A percentile compares a stretch with the other conserved stretches of the same genome.
Conservation (phyloP, 2,888 invertebrate species). For the Bellardia bayeri region DNA sequence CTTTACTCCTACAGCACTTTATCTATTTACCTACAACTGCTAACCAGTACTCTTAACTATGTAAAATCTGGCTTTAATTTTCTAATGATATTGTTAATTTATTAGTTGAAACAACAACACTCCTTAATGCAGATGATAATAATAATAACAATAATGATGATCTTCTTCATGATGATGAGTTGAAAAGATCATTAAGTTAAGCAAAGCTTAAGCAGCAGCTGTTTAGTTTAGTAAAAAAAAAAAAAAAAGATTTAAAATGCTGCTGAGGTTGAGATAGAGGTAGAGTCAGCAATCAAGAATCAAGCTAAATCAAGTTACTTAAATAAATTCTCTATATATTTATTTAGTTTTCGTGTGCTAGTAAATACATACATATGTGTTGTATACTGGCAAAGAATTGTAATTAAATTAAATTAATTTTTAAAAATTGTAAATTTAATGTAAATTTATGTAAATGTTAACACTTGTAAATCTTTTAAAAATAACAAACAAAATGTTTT, state of each 20-base stretch:
- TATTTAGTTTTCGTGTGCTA: slow-evolving; percentile 6
- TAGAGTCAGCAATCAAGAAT: not conserved
- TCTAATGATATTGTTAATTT: slow-evolving; percentile 41
- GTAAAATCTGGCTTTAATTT: not conserved
- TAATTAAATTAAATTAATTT: slow-evolving; percentile 73
- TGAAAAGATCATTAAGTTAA: slow-evolving; percentile 47
- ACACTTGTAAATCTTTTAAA: slow-evolving; percentile 60
- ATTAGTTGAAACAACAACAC: slow-evolving; percentile 43
- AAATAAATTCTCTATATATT: slow-evolving; percentile 29
- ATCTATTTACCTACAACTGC: no score
- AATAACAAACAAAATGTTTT: slow-evolving; percentile 52
- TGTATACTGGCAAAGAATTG: not conserved
- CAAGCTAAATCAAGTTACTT: slow-evolving; percentile 12
- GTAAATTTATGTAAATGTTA: slow-evolving; percentile 70
- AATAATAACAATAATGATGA: slow-evolving; percentile 37
- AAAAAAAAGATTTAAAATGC: not conserved
- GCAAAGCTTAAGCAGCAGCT: slow-evolving; percentile 26
- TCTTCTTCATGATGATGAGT: slow-evolving; percentile 34
- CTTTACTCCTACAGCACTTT: not conserved
- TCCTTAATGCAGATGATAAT: slow-evolving; percentile 27
- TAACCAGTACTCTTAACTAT: no score
- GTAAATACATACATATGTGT: not conserved
- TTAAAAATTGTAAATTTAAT: slow-evolving; percentile 65
- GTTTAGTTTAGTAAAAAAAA: not conserved
- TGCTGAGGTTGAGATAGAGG: no score